phyloP scores from a whole-genome alignment of 64 coral and sea anemone genomes.

The Montipora sp. region DNA sequence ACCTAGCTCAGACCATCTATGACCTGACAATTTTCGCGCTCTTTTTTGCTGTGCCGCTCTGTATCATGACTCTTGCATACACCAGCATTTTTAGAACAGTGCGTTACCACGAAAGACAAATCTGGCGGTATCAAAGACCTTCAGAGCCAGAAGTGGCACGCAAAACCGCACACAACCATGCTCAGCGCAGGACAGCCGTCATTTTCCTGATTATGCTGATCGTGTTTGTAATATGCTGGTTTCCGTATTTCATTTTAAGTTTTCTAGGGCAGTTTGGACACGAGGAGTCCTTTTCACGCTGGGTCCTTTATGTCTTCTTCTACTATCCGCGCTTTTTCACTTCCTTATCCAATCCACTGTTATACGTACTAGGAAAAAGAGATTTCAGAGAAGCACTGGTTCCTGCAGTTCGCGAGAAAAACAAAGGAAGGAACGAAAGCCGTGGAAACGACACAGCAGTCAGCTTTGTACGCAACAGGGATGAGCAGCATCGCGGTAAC shows the following conservation, averaged over 20 bases:
- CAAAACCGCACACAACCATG: neutral
- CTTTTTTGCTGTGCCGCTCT: constrained; percentile 53
- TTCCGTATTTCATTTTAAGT: constrained; percentile 71
- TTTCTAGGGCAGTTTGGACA: constrained; percentile 7
- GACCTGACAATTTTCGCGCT: neutral
- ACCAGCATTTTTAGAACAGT: constrained; percentile 48
- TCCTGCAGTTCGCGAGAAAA: neutral
- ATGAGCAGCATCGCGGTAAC: neutral
- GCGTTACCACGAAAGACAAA: constrained; percentile 66
- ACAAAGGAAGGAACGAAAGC: neutral
- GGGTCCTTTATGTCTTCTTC: constrained; percentile 62
- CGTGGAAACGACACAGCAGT: neutral
- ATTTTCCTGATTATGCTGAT: constrained; percentile 68
- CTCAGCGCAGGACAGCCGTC: constrained; percentile 63
- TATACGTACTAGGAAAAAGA: constrained; percentile 75
- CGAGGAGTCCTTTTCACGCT: neutral
- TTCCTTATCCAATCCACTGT: constrained; percentile 60
- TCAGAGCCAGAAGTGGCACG: neutral
- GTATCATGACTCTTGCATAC: constrained; percentile 45
- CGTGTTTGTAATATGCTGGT: constrained; percentile 68
- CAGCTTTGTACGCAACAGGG: neutral
- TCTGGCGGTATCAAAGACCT: constrained; percentile 46
- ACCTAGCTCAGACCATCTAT: neutral
- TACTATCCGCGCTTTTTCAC: constrained; percentile 73
- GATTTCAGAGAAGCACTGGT: constrained; percentile 73